Base-by-base conservation (phyloP, 2,113 vertebrate species). In the Sander lucioperca region DNA sequence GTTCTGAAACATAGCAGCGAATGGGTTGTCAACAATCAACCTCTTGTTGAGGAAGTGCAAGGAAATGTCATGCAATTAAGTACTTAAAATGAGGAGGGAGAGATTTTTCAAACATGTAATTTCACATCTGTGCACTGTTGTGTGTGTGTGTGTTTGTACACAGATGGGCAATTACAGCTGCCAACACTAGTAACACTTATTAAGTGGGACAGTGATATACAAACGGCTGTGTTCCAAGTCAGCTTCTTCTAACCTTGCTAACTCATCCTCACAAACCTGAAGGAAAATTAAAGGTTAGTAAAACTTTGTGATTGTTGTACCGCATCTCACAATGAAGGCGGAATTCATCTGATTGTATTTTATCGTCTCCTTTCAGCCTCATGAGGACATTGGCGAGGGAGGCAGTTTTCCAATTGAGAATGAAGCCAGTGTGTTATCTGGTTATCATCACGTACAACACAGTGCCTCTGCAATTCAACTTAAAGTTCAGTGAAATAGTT, bases 61-160 rank as follows among this genome's bases (percentile, higher is more conserved):
- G 56, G 25, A 85, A 83, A 80, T 61, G 45, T 71, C 77, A 45
- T 23, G 54, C 84, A 84, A 87, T 87, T 87, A 84, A 77, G 57
- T n/a, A 36, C 68, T 80, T 78, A 65, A 72, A 79, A 45, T 2
- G 53, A 58, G 48, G 21, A 76, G 19, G 25, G 53, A 65, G 53
- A 47, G 15, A 13, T 70, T 77, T 76, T 54, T 48, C 65, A 73
- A 81, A 50, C 33, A 50, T 30, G 16, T 23, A 45, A 43, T 82
- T 74, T 82, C 57, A 69, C 30, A 14, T 72, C 21, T 57, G 36
- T 56, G 47, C 39, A 43, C 39, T 43, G 9, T 43, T 66, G n/a
- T 51, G 39, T 80, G 47, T 72, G 43, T 51, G 23, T 47, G 74
- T 62, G 53, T 33, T 12, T 83, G 12, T 47, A 27, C 54, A 77